Conservation (phyloP, 2,113 vertebrate genomes). For the Podilymbus podiceps region DNA sequence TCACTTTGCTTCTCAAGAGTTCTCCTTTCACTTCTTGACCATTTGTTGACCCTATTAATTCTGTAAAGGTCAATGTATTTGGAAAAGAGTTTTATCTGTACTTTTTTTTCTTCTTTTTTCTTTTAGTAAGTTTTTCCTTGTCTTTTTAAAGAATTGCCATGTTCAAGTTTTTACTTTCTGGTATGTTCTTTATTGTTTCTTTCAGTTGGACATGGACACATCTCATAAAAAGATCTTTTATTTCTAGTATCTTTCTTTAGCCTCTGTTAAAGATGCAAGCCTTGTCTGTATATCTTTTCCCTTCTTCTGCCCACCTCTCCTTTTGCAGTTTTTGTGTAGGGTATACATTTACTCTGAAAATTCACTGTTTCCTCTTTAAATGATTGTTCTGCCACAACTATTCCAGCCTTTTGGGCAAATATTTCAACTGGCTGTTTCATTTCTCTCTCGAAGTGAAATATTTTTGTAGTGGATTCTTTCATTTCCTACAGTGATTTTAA, state of each 20-base stretch:
- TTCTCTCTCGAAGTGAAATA: not conserved
- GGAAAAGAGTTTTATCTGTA: not conserved
- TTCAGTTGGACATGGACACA: not conserved
- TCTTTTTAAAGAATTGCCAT: not conserved
- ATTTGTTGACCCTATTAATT: not conserved
- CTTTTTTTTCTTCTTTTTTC: not conserved
- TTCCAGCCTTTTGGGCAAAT: not conserved
- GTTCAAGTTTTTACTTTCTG: not conserved
- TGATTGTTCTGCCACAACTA: not conserved
- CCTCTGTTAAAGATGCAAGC: not conserved
- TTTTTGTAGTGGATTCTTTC: not conserved
- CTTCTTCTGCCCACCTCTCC: not conserved
- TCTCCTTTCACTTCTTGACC: not conserved
- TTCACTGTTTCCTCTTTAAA: not conserved
- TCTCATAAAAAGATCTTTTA: not conserved
- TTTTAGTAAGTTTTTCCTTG: not conserved
- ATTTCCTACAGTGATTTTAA: not conserved
- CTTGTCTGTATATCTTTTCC: not conserved
- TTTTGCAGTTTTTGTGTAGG: not conserved
- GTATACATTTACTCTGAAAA: not conserved
- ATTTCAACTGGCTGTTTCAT: not conserved
- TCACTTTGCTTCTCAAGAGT: not conserved
- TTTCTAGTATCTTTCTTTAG: not conserved
- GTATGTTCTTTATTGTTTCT: not conserved
- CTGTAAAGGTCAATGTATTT: not conserved